Conservation (phyloP, 1,140 invertebrate genomes). For the Acromyrmex echinatior region DNA sequence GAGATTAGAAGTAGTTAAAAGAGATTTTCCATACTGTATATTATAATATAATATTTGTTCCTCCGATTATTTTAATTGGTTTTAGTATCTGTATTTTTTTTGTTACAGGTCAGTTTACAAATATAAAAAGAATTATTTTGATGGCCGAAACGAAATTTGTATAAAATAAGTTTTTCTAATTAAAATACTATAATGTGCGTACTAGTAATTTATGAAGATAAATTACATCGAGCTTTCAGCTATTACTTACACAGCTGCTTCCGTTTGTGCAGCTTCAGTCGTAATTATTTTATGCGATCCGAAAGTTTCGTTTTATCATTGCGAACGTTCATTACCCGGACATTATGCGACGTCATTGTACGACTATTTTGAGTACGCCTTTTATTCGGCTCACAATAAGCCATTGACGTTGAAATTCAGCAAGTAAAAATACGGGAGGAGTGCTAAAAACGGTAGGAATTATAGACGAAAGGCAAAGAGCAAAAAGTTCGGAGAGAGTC, state of each 20-base stretch:
- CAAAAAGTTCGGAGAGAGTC: constrained; percentile 60
- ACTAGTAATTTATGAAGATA: neutral
- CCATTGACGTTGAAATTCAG: constrained; percentile 58
- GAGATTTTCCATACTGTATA: neutral
- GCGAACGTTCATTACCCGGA: constrained; percentile 41
- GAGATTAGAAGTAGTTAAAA: neutral
- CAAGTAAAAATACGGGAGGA: constrained; percentile 40
- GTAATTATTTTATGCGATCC: constrained; percentile 17
- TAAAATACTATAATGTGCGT: neutral
- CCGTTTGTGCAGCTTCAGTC: neutral
- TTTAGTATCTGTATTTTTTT: neutral
- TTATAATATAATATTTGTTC: neutral
- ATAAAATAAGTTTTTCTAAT: neutral
- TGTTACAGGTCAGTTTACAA: neutral
- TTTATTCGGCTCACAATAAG: constrained; percentile 56
- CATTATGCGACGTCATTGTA: constrained; percentile 41
- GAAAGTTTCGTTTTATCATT: constrained; percentile 24
- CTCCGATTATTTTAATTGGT: neutral
- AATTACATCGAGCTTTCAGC: neutral
- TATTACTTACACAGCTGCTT: neutral
- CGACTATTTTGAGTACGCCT: constrained; percentile 39
- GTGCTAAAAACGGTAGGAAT: constrained; percentile 57
- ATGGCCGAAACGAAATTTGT: no score
- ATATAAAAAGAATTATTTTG: neutral
- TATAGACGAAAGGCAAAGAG: constrained; percentile 29